Conservation (phyloP, 2,113 vertebrate species). For the Corvus cornix region DNA sequence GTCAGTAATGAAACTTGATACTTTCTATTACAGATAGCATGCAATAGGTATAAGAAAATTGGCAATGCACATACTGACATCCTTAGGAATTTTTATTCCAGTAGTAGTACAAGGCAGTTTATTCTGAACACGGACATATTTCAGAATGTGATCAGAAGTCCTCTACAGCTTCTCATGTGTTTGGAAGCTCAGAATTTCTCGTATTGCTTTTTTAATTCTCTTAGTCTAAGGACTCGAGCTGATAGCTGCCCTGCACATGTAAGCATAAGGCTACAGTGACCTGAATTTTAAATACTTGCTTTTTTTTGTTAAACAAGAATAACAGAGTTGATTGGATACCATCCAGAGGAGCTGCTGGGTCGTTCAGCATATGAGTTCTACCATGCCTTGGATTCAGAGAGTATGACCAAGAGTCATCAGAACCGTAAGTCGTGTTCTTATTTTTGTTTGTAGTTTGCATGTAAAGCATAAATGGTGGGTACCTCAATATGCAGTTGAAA, state of each 20-base stretch:
- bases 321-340: slow-evolving; percentile 86
- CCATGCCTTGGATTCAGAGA: slow-evolving; percentile 85
- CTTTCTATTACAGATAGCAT: neutral
- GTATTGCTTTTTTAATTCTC: neutral
- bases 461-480: neutral
- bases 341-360: slow-evolving; percentile 86
- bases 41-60: neutral
- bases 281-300: neutral
- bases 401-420: slow-evolving; percentile 88
- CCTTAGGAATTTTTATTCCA: neutral
- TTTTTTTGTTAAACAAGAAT: slow-evolving; percentile 76
- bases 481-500: neutral
- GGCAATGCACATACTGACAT: neutral
- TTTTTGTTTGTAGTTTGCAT: neutral
- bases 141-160: neutral
- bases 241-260: neutral
- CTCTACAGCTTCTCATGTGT: neutral
- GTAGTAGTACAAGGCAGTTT: neutral
- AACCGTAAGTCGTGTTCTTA: slow-evolving; percentile 79
- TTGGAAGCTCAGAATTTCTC: neutral
- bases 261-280: neutral
- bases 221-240: neutral
- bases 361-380: slow-evolving; percentile 91
- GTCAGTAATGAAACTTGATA: neutral
- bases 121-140: neutral